phyloP scores from a whole-genome alignment of 2,113 vertebrate species.

The Theropithecus gelada region DNA sequence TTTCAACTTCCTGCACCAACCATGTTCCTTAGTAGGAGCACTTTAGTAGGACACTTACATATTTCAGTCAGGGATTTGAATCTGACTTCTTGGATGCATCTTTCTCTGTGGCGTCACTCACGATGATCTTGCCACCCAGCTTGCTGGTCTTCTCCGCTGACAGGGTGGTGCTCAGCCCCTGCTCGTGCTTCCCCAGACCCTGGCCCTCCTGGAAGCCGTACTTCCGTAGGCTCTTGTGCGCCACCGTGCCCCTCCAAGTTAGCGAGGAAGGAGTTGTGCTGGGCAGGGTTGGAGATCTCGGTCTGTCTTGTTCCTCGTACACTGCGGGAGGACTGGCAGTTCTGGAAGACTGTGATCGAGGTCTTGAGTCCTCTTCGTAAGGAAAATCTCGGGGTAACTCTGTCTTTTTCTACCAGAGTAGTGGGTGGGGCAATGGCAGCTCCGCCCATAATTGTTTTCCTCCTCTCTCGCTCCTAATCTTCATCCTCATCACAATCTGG shows the following conservation, averaged over 20 bases:
- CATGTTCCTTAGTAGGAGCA: constrained; percentile 98
- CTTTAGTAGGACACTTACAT: constrained; percentile 97
- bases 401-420: too few relatives aligned
- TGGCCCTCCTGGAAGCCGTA: constrained; percentile 98
- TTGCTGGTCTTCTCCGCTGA: constrained; percentile 99
- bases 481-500: too few relatives aligned
- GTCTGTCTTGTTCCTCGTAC: constrained; percentile 93
- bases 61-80: constrained; percentile 97
- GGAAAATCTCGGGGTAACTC: constrained; percentile 84
- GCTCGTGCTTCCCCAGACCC: constrained; percentile 97
- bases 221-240: constrained; percentile 99
- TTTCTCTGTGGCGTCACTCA: constrained; percentile 87
- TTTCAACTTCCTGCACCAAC: constrained; percentile 97
- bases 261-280: constrained; percentile 95
- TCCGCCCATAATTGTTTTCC: too few relatives aligned
- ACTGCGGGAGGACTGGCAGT: constrained; percentile 95
- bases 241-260: constrained; percentile 99
- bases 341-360: constrained; percentile 90
- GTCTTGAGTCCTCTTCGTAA: constrained; percentile 93
- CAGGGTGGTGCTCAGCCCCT: constrained; percentile 96
- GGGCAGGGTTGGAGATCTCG: constrained; percentile 93
- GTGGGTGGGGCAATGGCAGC: too few relatives aligned
- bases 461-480: too few relatives aligned
- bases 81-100: constrained; percentile 94
- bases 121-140: constrained; percentile 98